Percentiles rank a stretch among this genome's conserved stretches.
phyloP scores from a whole-genome alignment of 2,113 vertebrate genomes.

The Polypterus bichir region DNA sequence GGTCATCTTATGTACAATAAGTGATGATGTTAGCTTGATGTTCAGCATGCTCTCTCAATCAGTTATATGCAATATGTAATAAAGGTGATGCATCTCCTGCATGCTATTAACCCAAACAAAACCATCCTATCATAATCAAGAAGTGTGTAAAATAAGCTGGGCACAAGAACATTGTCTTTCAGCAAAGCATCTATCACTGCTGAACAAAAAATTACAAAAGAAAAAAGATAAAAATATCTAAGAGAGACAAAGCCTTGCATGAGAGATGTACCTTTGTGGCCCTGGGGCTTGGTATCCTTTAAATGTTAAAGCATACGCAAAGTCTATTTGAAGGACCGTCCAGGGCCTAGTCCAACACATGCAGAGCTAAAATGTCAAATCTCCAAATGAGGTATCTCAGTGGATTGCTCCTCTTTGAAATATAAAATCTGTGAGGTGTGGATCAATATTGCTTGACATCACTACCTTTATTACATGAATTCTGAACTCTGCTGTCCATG shows the following conservation, averaged over 20 bases:
- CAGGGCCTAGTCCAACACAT: conserved; percentile 27
- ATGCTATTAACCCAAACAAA: too few relatives aligned
- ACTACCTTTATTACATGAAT: conserved; percentile 18
- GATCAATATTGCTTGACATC: conserved; percentile 44
- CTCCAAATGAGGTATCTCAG: conserved; percentile 30
- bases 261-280: conserved; percentile 36
- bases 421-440: conserved; percentile 18
- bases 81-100: too few relatives aligned
- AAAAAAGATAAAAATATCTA: too few relatives aligned
- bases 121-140: too few relatives aligned
- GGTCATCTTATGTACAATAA: too few relatives aligned
- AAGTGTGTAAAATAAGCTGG: too few relatives aligned
- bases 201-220: too few relatives aligned
- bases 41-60: too few relatives aligned
- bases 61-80: too few relatives aligned
- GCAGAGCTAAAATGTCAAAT: conserved; percentile 41
- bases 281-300: conserved; percentile 31
- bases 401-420: conserved; percentile 42
- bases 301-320: conserved; percentile 40
- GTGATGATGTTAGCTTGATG: too few relatives aligned
- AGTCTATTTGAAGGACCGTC: conserved; percentile 43
- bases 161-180: too few relatives aligned
- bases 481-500: conserved; percentile 3
- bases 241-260: conserved; percentile 25
- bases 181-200: too few relatives aligned